Evolutionary conservation across 30 jellyfish, hydroid and myxozoan genomes (phyloP).

Genomic region (Turritopsis dohrnii): DNA sequence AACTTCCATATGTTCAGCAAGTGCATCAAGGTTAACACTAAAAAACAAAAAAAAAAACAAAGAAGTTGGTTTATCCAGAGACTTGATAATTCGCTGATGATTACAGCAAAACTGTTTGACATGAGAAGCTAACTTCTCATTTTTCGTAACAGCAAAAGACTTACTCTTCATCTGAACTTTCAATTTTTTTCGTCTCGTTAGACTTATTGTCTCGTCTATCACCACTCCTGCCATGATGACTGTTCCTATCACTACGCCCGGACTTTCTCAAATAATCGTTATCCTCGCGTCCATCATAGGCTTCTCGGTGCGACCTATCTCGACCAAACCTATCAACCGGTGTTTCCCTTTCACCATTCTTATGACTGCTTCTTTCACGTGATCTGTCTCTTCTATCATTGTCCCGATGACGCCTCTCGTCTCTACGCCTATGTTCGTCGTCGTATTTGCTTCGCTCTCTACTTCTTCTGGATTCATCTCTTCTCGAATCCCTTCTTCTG

Average conservation of each 20-base stretch:
- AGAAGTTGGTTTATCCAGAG: too few relatives aligned
- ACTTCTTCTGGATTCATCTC: slow-evolving; percentile 7
- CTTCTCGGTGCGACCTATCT: background rate
- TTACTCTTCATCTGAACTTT: slow-evolving; percentile 84
- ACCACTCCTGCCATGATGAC: background rate
- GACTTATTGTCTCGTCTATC: slow-evolving; percentile 11
- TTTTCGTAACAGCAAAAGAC: slow-evolving; percentile 12
- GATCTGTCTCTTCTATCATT: background rate
- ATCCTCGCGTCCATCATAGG: slow-evolving; percentile 16
- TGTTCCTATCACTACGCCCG: slow-evolving; percentile 1
- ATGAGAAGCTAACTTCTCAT: too few relatives aligned
- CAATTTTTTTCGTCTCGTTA: slow-evolving; percentile 23
- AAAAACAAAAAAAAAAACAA: background rate
- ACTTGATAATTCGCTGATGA: background rate
- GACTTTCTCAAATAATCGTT: background rate
- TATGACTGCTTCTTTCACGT: background rate
- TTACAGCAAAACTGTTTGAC: background rate
- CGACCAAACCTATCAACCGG: background rate
- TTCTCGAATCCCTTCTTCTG: slow-evolving; percentile 25
- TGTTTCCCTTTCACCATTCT: slow-evolving; percentile 11
- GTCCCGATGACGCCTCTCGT: slow-evolving; percentile 13
- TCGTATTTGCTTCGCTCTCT: slow-evolving; percentile 8
- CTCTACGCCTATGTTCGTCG: background rate
- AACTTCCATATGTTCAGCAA: slow-evolving; percentile 86
- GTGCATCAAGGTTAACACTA: slow-evolving; percentile 81